phyloP scores from a whole-genome alignment of 2,888 invertebrate species.

The Aphodius granarius region DNA sequence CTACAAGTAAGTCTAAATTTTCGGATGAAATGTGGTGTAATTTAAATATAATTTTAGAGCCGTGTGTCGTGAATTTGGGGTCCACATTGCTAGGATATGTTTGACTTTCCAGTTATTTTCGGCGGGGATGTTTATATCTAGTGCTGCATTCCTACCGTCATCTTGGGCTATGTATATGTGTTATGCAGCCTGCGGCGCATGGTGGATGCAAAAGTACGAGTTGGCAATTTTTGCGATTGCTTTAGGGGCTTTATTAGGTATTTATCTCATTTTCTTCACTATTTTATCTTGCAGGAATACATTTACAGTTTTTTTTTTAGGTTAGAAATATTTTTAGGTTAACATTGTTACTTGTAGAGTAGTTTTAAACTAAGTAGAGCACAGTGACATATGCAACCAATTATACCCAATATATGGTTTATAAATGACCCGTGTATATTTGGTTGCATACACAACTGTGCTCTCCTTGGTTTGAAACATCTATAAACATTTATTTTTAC shows the following conservation, averaged over 20 bases:
- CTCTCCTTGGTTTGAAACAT: too few relatives aligned
- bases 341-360: too few relatives aligned
- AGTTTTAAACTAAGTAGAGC: too few relatives aligned
- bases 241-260: conserved; percentile 72
- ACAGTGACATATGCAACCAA: too few relatives aligned
- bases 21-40: not conserved
- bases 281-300: too few relatives aligned
- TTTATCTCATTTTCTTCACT: not conserved
- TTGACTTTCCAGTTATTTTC: conserved; percentile 79
- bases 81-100: conserved; percentile 84
- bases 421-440: too few relatives aligned
- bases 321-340: too few relatives aligned
- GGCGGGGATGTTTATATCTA: conserved; percentile 88
- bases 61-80: conserved; percentile 87
- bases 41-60: conserved; percentile 61
- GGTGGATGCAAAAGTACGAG: conserved; percentile 82
- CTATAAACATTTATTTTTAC: too few relatives aligned
- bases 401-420: too few relatives aligned
- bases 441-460: too few relatives aligned
- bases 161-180: conserved; percentile 93
- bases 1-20: conserved; percentile 75
- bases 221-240: conserved; percentile 84
- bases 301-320: too few relatives aligned
- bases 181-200: conserved; percentile 82
- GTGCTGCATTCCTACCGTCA: conserved; percentile 89